Evolutionary conservation across 2,888 invertebrate species (phyloP), one percentile per base, ranked within the genome.

Genomic region (Cheilosia urbana): DNA sequence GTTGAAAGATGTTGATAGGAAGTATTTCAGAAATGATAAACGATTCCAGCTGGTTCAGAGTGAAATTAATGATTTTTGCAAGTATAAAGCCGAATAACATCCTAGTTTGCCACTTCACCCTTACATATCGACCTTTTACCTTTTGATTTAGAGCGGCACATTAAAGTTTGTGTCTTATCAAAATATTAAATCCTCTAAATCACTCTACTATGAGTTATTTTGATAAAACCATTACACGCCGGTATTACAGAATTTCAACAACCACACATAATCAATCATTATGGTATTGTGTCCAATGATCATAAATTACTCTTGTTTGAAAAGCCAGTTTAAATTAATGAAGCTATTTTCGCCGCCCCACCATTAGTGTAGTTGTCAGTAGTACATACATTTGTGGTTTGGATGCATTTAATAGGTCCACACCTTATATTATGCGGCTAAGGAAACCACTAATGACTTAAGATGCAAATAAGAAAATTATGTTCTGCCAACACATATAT

Each of bases 261-360:
- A 78, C 71, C 63, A 71, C 71, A 72, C 78, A 57, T 71, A 72
- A 78, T 78, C 78, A 80, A 80, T 80, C 75, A 68, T 68, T 80
- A 75, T 68, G 75, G 80, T 42, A 80, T 80, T 80, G 80, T 80
- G 45, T 57, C 57, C 53, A 68, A 68, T 62, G 55, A 62, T 80
- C 66, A 80, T 75, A 80, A 80, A 80, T 80, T 75, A 66, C 55
- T 45, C 62, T 68, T 68, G 53, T 66, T 68, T 75, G 68, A 57
- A 63, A 75, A 80, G 73, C 62, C 68, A 69, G 75, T 55, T 63
- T 75, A 63, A 75, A 75, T 80, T 75, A 80, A 80, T 75, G 80
- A 80, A 80, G 75, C 47, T 73, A 60, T 73, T 66, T 73, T 80
- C 73, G 47, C 66, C 27, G 34, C 42, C 47, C 24, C 49, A 24